Percentiles rank a stretch among this genome's conserved stretches.
Conservation (phyloP, 2,888 invertebrate genomes). For the Neocrepidodera transversa region DNA sequence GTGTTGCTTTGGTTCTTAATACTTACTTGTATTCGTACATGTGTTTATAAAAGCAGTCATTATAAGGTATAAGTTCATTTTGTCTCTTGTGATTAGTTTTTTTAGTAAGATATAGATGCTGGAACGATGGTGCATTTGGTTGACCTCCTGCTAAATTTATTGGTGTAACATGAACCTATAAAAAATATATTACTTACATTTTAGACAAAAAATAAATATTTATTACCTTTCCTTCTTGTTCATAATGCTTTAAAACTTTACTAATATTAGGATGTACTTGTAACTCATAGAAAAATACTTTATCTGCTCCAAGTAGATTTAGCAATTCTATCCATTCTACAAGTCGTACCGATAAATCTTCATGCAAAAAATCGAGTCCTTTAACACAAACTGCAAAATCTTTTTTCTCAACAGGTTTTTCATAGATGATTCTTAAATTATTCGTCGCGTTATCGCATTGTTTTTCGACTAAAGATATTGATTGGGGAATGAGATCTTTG, state of each 20-base stretch:
- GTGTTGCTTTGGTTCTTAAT: no score
- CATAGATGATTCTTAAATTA: slow-evolving; percentile 82
- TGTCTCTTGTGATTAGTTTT: slow-evolving; percentile 93
- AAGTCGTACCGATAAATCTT: slow-evolving; percentile 86
- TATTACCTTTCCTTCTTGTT: slow-evolving; percentile 59
- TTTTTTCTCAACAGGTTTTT: slow-evolving; percentile 74
- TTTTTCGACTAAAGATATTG: slow-evolving; percentile 85
- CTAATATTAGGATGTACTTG: slow-evolving; percentile 92
- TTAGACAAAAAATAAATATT: not conserved
- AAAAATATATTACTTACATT: not conserved
- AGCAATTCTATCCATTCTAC: slow-evolving; percentile 95
- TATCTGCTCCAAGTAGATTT: slow-evolving; percentile 85
- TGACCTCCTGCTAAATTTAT: slow-evolving; percentile 73
- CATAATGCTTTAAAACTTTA: slow-evolving; percentile 74
- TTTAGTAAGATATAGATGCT: slow-evolving; percentile 87
- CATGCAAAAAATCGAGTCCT: slow-evolving; percentile 87
- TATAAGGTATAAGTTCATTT: slow-evolving; percentile 95
- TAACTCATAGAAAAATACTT: slow-evolving; percentile 89
- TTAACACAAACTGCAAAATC: slow-evolving; percentile 93
- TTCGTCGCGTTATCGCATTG: slow-evolving; percentile 87
- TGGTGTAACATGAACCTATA: slow-evolving; percentile 73
- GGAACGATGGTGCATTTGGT: slow-evolving; percentile 87
- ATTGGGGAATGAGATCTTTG: slow-evolving; percentile 76
- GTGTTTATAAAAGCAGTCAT: slow-evolving; percentile 93
- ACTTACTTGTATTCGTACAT: slow-evolving; percentile 79